phyloP scores from a whole-genome alignment of 1,140 invertebrate genomes.

The Tetraneura akinire region DNA sequence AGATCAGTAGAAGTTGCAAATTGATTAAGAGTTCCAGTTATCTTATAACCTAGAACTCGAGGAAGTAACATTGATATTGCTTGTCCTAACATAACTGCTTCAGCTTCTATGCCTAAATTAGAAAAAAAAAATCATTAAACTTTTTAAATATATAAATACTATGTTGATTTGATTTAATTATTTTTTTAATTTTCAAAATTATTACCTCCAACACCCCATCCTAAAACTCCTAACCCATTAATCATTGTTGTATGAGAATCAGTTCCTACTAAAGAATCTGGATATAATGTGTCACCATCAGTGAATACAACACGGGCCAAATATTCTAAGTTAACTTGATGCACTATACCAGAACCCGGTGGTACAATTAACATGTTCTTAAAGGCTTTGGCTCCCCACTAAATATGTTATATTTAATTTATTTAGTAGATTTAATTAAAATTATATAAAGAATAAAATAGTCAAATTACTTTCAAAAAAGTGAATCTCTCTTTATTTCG shows the following conservation, averaged over 20 bases:
- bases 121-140: background rate
- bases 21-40: conserved; percentile 77
- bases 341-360: conserved; percentile 96
- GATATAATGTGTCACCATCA: conserved; percentile 74
- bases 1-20: conserved; percentile 96
- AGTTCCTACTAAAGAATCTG: conserved; percentile 96
- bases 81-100: conserved; percentile 92
- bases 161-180: background rate
- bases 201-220: conserved; percentile 74
- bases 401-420: conserved; percentile 54
- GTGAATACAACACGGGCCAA: conserved; percentile 92
- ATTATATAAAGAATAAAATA: background rate
- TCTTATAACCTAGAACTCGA: conserved; percentile 91
- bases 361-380: conserved; percentile 97
- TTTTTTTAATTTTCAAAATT: background rate
- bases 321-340: conserved; percentile 98
- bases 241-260: conserved; percentile 99
- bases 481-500: conserved; percentile 94
- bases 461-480: conserved; percentile 80
- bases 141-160: too few species aligned
- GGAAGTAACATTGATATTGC: conserved; percentile 95
- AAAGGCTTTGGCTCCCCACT: conserved; percentile 95
- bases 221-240: conserved; percentile 82
- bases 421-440: background rate
- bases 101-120: conserved; percentile 75